These are phyloP conservation scores for Dasysyrphus albostriatus DNA, from an alignment of 2,888 invertebrate genomes.

Conservation along the genomic window DNA sequence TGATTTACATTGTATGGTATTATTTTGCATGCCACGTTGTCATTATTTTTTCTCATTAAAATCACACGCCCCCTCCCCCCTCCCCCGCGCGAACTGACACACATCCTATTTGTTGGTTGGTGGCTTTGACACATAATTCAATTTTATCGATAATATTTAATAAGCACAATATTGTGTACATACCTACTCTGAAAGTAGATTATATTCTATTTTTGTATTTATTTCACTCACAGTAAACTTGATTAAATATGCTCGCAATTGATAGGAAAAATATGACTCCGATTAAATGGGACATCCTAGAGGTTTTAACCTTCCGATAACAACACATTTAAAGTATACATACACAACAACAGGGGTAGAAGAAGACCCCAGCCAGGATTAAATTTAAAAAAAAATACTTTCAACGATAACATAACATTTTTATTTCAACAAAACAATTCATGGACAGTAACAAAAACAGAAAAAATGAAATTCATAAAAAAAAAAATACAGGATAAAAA, in stretches of 20 bases:
- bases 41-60: slow-evolving; percentile 45
- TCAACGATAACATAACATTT: too few relatives aligned
- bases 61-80: background rate
- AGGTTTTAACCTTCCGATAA: too few relatives aligned
- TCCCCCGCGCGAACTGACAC: slow-evolving; percentile 9
- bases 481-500: background rate
- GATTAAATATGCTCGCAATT: slow-evolving; percentile 39
- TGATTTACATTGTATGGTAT: background rate
- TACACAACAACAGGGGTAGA: too few relatives aligned
- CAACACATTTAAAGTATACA: too few relatives aligned
- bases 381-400: too few relatives aligned
- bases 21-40: slow-evolving; percentile 55
- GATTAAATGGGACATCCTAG: slow-evolving; percentile 42
- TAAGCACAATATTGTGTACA: background rate
- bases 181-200: background rate
- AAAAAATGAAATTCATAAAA: too few relatives aligned
- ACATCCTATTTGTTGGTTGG: slow-evolving; percentile 16
- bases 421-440: too few relatives aligned
- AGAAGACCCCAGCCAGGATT: too few relatives aligned
- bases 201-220: slow-evolving; percentile 11
- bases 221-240: slow-evolving; percentile 56
- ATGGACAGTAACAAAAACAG: too few relatives aligned
- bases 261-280: slow-evolving; percentile 52
- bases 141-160: slow-evolving; percentile 51
- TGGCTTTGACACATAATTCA: slow-evolving; percentile 39